Percentiles rank a stretch among this genome's conserved stretches.
Conservation (phyloP, 2,888 invertebrate species). For the Mythimna albipuncta region DNA sequence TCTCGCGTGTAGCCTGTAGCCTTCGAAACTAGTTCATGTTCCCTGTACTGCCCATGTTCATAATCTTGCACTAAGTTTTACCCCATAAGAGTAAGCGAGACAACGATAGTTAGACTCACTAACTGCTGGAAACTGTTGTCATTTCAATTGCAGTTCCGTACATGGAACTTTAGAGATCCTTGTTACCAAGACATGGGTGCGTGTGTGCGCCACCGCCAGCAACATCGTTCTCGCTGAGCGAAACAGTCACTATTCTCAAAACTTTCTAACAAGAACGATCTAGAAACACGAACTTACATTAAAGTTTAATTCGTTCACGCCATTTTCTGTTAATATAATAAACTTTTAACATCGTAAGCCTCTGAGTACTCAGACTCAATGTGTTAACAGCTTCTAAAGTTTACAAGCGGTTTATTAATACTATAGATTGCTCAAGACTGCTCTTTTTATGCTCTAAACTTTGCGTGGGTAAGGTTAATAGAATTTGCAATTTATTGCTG, state of each 20-base stretch:
- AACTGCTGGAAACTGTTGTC: slow-evolving; percentile 37
- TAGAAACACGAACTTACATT: slow-evolving; percentile 36
- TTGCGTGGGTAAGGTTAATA: slow-evolving; percentile 42
- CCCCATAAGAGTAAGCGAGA: slow-evolving; percentile 2
- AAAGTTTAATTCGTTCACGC: slow-evolving; percentile 58
- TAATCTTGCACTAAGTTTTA: slow-evolving; percentile 25
- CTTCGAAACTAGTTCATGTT: slow-evolving; percentile 23
- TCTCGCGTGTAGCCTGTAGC: background rate
- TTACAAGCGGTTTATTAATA: slow-evolving; percentile 46
- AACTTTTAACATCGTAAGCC: slow-evolving; percentile 47
- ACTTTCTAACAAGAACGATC: slow-evolving; percentile 46
- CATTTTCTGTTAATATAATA: slow-evolving; percentile 47
- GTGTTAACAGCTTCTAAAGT: slow-evolving; percentile 49
- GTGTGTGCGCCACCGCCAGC: slow-evolving; percentile 12
- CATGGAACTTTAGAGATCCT: slow-evolving; percentile 16
- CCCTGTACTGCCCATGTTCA: background rate
- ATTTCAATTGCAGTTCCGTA: slow-evolving; percentile 33
- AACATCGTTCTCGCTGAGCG: slow-evolving; percentile 4
- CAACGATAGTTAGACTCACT: background rate
- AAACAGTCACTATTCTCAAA: slow-evolving; percentile 19
- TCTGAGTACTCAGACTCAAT: slow-evolving; percentile 38
- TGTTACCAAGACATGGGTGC: slow-evolving; percentile 4
- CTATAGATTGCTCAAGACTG: slow-evolving; percentile 40
- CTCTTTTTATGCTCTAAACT: slow-evolving; percentile 48
- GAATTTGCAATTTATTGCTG: slow-evolving; percentile 55